Evolutionary conservation across 2,888 invertebrate species (phyloP).

Genomic region (Catocala fraxini): DNA sequence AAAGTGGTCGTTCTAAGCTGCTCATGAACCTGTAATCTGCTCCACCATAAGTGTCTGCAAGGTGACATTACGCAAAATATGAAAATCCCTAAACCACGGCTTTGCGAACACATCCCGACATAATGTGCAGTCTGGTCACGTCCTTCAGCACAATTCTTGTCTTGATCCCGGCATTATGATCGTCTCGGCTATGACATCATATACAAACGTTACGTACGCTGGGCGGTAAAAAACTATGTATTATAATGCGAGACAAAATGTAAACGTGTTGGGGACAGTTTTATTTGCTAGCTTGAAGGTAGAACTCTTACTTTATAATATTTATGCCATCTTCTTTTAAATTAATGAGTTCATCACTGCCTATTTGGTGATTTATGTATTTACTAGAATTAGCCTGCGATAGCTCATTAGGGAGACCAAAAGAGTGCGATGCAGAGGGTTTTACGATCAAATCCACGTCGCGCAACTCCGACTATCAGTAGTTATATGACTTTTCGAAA

Average conservation of each 20-base stretch:
- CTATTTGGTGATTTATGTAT: too few relatives aligned
- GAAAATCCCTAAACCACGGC: conserved; percentile 3
- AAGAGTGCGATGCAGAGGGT: too few relatives aligned
- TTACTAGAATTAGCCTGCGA: too few relatives aligned
- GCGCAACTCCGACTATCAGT: too few relatives aligned
- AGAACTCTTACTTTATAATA: too few relatives aligned
- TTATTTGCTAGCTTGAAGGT: background rate
- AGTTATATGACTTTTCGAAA: too few relatives aligned
- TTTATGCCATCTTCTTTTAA: too few relatives aligned
- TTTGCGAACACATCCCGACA: conserved; percentile 2
- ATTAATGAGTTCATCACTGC: too few relatives aligned
- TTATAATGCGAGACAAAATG: background rate
- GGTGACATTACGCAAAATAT: conserved; percentile 5
- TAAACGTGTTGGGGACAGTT: background rate
- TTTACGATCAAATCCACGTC: too few relatives aligned
- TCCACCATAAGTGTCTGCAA: background rate
- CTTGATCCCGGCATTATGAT: conserved; percentile 13
- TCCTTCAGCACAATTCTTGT: conserved; percentile 9
- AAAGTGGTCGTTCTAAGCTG: too few relatives aligned
- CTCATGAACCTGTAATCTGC: too few relatives aligned
- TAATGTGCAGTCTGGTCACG: conserved; percentile 11
- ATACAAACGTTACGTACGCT: background rate
- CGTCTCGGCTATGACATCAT: background rate
- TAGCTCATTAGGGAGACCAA: too few relatives aligned
- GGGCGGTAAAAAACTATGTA: background rate